A percentile compares a stretch with the other conserved stretches of the same genome.
phyloP scores from a whole-genome alignment of 2,888 invertebrate species.

The Synanthedon andrenaeformis region DNA sequence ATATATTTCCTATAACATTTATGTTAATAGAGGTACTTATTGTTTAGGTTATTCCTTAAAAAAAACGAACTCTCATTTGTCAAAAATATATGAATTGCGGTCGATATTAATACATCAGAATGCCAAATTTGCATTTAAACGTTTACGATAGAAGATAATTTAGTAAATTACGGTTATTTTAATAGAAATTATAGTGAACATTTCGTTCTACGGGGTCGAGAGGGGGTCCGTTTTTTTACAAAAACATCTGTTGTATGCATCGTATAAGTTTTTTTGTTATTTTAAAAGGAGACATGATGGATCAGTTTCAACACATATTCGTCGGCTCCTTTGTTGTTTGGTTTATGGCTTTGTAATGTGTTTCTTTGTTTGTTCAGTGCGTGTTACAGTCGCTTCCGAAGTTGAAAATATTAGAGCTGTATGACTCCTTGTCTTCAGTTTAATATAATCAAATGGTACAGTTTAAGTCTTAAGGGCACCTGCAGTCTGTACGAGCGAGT shows the following conservation, averaged over 20 bases:
- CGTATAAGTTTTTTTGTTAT: constrained; percentile 62
- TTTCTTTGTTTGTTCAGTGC: constrained; percentile 67
- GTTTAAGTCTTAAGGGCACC: not conserved
- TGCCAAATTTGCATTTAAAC: constrained; percentile 62
- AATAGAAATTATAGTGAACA: constrained; percentile 50
- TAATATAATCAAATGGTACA: not conserved
- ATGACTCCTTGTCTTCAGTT: constrained; percentile 4
- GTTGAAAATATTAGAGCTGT: constrained; percentile 25
- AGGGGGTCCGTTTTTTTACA: constrained; percentile 52
- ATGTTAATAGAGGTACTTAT: too few relatives aligned
- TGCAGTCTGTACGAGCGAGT: too few relatives aligned
- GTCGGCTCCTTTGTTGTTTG: constrained; percentile 64
- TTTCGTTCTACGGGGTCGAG: constrained; percentile 36
- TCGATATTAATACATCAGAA: constrained; percentile 47
- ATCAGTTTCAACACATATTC: constrained; percentile 69
- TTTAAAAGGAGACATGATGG: constrained; percentile 70
- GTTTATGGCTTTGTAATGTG: constrained; percentile 68
- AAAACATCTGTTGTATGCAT: constrained; percentile 65
- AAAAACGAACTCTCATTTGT: constrained; percentile 34
- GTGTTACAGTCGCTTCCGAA: constrained; percentile 51
- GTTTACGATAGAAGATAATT: constrained; percentile 51
- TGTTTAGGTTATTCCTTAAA: too few relatives aligned
- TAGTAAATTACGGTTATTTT: constrained; percentile 57
- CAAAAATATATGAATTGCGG: constrained; percentile 34
- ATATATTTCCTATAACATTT: too few relatives aligned